Base-by-base conservation (phyloP, 2,113 vertebrate genomes). In the Nestor notabilis region DNA sequence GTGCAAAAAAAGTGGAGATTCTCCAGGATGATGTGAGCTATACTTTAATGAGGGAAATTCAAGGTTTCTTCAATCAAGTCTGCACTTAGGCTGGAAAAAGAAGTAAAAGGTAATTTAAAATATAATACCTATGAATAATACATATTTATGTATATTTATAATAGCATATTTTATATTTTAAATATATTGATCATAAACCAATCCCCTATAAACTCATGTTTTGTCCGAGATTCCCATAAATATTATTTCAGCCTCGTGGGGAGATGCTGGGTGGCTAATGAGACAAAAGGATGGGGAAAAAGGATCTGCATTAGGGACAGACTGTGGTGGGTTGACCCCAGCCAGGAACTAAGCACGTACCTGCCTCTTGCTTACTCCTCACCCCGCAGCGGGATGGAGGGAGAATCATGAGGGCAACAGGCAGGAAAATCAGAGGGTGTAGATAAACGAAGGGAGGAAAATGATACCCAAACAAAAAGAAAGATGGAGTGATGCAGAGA, bases 381-480 rank as follows among this genome's bases (percentile, higher is more conserved):
- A 31, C 10, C 24, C 37, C 0, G 3, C 28, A 31, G 44, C 0
- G 0, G 33, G 37, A 27, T 39, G 25, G 44, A 63, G 55, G 63
- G 20, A 47, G 43, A 63, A 29, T 39, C 13, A 58, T 37, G 33
- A 70, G 19, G 12, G 29, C 44, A 46, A 60, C 53, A 71, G 17
- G 27, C 25, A 31, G 29, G 41, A 60, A 39, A 60, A n/a, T 4
- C 6, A 52, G 37, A 37, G 15, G 7, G 6, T 41, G 9, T 24
- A n/a, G 16, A 27, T 27, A 46, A 60, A n/a, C 41, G 44, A 77
- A 70, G 24, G 37, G 28, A 39, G 41, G 39, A 5, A 63, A 49
- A 27, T 31, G n/a, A 15, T 11, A 25, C 8, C n/a, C 58, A 37
- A 15, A 8, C 56, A 58, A 23, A 6, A 12, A 25, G 4, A 5